phyloP scores from a whole-genome alignment of 1,140 invertebrate species.

The Platyura marginata region DNA sequence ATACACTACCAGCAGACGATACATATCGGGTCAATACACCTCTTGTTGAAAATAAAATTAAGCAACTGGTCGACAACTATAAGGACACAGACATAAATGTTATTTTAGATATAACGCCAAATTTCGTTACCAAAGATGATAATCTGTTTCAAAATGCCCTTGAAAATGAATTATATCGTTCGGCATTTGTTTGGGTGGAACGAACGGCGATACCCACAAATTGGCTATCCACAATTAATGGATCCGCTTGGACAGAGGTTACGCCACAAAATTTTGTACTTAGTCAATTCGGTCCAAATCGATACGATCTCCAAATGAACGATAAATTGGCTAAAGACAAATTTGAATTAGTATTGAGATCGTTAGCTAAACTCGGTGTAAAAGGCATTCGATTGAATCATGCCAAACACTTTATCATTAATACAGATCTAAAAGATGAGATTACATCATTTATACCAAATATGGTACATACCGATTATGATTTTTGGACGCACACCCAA shows the following conservation, averaged over 20 bases:
- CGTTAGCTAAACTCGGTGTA: conserved; percentile 50
- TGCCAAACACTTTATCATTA: conserved; percentile 40
- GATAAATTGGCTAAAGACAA: conserved; percentile 34
- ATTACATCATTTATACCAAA: conserved; percentile 8
- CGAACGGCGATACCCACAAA: conserved; percentile 39
- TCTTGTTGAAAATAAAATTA: conserved; percentile 14
- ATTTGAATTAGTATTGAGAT: conserved; percentile 41
- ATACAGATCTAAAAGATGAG: conserved; percentile 30
- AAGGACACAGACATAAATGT: conserved; percentile 9
- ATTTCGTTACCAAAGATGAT: conserved; percentile 26
- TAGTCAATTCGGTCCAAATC: conserved; percentile 32
- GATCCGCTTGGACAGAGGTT: conserved; percentile 37
- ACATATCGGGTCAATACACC: conserved; percentile 15
- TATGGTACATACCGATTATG: conserved; percentile 27
- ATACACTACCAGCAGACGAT: conserved; percentile 13
- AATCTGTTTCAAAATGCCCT: conserved; percentile 15
- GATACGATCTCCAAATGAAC: conserved; percentile 47
- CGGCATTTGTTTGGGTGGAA: conserved; percentile 15
- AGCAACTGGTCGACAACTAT: conserved; percentile 9
- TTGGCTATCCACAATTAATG: conserved; percentile 39
- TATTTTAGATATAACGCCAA: conserved; percentile 31
- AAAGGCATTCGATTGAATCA: conserved; percentile 54
- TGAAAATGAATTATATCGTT: conserved; percentile 15
- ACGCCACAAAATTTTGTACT: conserved; percentile 37
- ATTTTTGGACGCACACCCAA: conserved; percentile 35